Evolutionary conservation across 1,140 invertebrate genomes (phyloP), one percentile per base, ranked within the genome.

Genomic region (Drosophila lacteicornis): DNA sequence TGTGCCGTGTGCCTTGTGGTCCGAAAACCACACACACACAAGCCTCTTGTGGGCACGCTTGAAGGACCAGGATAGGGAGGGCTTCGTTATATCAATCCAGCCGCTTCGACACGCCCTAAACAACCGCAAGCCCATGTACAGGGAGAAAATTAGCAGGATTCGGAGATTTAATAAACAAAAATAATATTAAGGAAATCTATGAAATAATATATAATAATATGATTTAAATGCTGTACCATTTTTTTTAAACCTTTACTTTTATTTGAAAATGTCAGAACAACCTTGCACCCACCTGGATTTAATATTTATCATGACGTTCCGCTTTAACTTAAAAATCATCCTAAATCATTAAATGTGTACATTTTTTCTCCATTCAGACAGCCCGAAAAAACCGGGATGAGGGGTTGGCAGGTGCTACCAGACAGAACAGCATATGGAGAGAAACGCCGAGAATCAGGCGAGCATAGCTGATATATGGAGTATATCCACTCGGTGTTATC

Each of bases 401-500:
- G 73, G 73, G 49, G 74, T 19, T 77, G 42, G 75, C 63, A 78
- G 75, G 75, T 78, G 63, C 58, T 49, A 60, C 56, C 57, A 63
- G 36, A 57, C 66, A 46, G 53, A 38, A 9, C 17, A 56, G 53
- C 83, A 80, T 88, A 88, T 88, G 83, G 68, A 78, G 75, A 58
- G 47, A 70, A 45, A 46, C 40, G 50, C 25, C 47, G 40, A 33
- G 63, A 71, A 63, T 58, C 50, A 58, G 73, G 50, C 74, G 80
- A 40, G 76, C 69, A 88, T 75, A 79, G 79, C 69, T 73, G 46
- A 74, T 73, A 74, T 60, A 51, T 51, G 70, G 85, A 87, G 84
- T 90, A 73, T 88, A 88, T 88, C 85, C 80, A 87, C 80, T 87
- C 65, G 77, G 84, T 79, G 85, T 90, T 88, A 88, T 86, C 76